These are phyloP conservation scores for Oncorhynchus clarkii DNA, from an alignment of 2,113 vertebrate species.

Conservation along the genomic window DNA sequence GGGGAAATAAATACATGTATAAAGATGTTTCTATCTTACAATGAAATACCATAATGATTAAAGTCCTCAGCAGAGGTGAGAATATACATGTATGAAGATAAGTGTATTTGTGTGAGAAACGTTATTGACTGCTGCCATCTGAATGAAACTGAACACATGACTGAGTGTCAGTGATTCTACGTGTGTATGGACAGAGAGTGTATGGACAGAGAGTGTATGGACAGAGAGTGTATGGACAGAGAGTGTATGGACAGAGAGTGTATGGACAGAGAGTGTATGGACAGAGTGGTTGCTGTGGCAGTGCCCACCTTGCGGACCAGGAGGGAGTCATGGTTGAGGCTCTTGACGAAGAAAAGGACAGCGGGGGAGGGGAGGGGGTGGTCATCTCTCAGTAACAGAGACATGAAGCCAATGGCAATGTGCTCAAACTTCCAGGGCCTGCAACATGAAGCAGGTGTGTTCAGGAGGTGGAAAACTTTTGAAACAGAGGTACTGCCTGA, in stretches of 20 bases:
- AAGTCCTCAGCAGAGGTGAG: not conserved
- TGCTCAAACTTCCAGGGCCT: slow-evolving; percentile 99
- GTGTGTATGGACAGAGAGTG: not conserved
- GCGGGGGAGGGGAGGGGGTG: slow-evolving; percentile 81
- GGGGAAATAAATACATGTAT: slow-evolving; percentile 38
- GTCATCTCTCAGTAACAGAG: slow-evolving; percentile 91
- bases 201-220: not conserved
- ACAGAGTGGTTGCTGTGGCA: not conserved
- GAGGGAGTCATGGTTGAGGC: slow-evolving; percentile 94
- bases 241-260: too few relatives aligned
- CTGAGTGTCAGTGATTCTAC: not conserved
- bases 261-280: not conserved
- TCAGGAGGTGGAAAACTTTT: not conserved
- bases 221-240: too few relatives aligned
- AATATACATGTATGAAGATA: not conserved
- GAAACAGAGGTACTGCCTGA: too few relatives aligned
- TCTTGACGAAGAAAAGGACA: slow-evolving; percentile 88
- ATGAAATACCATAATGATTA: too few relatives aligned
- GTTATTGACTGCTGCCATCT: too few relatives aligned
- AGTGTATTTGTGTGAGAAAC: not conserved
- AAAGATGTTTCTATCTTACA: too few relatives aligned
- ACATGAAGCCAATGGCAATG: slow-evolving; percentile 90
- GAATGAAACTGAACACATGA: too few relatives aligned
- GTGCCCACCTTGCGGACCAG: slow-evolving; percentile 88
- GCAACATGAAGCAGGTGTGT: slow-evolving; percentile 26